A percentile compares a stretch with the other conserved stretches of the same genome.
Conservation (phyloP, 1,140 invertebrate genomes). For the Penaeus chinensis region DNA sequence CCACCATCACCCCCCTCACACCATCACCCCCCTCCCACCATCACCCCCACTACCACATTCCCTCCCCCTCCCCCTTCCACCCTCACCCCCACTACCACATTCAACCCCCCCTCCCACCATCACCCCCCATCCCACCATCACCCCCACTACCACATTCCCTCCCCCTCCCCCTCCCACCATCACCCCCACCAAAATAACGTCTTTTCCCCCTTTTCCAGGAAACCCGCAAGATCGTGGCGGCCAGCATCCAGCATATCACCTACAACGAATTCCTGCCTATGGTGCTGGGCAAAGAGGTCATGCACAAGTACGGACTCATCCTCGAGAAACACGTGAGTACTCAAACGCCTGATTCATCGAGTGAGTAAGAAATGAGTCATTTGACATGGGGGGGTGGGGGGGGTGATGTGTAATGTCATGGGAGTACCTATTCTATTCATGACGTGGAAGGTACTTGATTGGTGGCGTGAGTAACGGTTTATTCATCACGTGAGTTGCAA, state of each 20-base stretch:
- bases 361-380: too few relatives aligned
- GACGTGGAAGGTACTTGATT: too few relatives aligned
- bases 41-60: too few relatives aligned
- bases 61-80: too few relatives aligned
- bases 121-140: neutral
- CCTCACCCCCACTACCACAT: neutral
- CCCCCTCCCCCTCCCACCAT: neutral
- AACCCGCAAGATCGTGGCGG: conserved; percentile 87
- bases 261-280: conserved; percentile 96
- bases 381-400: too few relatives aligned
- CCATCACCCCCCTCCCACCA: too few relatives aligned
- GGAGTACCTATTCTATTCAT: too few relatives aligned
- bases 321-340: conserved; percentile 75
- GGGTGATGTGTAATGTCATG: too few relatives aligned
- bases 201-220: conserved; percentile 73
- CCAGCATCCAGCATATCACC: conserved; percentile 92
- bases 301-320: conserved; percentile 89
- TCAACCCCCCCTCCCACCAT: neutral
- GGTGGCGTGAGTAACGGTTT: too few relatives aligned
- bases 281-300: conserved; percentile 90
- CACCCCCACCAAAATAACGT: neutral
- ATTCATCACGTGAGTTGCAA: too few relatives aligned
- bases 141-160: neutral
- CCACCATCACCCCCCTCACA: too few relatives aligned
- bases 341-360: too few relatives aligned